phyloP scores from a whole-genome alignment of 2,113 vertebrate genomes.

The Megaleporinus macrocephalus region DNA sequence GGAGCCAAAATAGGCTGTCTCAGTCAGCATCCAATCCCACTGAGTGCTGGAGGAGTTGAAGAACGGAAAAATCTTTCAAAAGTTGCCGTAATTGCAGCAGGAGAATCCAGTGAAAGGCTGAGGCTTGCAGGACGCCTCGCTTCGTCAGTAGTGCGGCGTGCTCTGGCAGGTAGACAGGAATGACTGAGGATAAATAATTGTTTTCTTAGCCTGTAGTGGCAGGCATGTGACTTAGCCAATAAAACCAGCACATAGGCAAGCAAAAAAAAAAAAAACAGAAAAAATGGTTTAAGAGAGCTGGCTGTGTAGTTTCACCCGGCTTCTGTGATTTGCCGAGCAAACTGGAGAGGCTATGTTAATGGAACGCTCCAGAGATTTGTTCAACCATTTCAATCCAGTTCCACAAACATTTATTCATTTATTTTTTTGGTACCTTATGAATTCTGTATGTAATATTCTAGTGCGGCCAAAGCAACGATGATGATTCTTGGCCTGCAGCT shows the following conservation, averaged over 20 bases:
- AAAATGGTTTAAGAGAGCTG: neutral
- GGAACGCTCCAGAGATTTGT: neutral
- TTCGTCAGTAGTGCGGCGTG: neutral
- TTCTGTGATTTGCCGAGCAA: neutral
- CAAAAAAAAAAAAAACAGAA: neutral
- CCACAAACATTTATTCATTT: neutral
- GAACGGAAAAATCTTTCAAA: neutral
- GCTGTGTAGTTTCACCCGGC: neutral
- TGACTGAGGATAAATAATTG: constrained; percentile 3
- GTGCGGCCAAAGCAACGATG: neutral
- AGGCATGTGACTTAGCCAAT: constrained; percentile 4
- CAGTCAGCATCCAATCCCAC: neutral
- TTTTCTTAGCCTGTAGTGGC: constrained; percentile 19
- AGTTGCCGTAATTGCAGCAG: neutral
- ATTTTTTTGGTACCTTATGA: neutral
- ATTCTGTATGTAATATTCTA: neutral
- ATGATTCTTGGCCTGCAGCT: neutral
- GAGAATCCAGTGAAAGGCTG: neutral
- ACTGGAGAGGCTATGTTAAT: neutral
- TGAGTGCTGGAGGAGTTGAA: neutral
- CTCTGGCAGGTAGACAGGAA: constrained; percentile 1
- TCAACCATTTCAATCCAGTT: neutral
- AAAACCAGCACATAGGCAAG: neutral
- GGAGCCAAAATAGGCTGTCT: constrained; percentile 1
- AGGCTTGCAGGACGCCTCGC: neutral